Conservation (phyloP, 2,797 vertebrate genomes). For the Molossus alvarezi region DNA sequence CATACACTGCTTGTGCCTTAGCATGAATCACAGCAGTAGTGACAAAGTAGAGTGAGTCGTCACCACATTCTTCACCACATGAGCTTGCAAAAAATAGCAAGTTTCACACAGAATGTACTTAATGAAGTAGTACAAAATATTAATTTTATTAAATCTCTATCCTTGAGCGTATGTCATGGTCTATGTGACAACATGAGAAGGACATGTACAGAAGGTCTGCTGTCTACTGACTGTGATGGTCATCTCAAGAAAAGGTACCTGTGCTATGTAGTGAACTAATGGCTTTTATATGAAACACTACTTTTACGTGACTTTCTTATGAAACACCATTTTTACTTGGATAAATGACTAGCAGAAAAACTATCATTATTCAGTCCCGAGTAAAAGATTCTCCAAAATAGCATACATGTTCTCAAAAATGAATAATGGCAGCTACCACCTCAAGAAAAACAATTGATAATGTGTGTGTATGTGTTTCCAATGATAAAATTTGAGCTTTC, state of each 20-base stretch:
- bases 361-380: background rate
- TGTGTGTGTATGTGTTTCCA: background rate
- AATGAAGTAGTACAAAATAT: background rate
- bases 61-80: background rate
- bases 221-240: background rate
- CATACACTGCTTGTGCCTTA: background rate
- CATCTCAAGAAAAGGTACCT: background rate
- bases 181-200: background rate
- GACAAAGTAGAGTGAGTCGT: background rate
- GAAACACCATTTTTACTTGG: background rate
- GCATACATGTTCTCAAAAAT: background rate
- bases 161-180: background rate
- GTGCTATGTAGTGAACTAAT: background rate
- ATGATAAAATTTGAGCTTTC: background rate
- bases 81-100: background rate
- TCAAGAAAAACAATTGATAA: background rate
- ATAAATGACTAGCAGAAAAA: conserved; percentile 10
- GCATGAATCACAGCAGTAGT: background rate
- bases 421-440: background rate
- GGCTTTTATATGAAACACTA: background rate
- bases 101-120: background rate
- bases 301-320: background rate
- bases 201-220: background rate
- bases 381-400: background rate
- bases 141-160: conserved; percentile 8